Evolutionary conservation across 2,888 invertebrate species (phyloP).

Genomic region (Frankliniella fusca): DNA sequence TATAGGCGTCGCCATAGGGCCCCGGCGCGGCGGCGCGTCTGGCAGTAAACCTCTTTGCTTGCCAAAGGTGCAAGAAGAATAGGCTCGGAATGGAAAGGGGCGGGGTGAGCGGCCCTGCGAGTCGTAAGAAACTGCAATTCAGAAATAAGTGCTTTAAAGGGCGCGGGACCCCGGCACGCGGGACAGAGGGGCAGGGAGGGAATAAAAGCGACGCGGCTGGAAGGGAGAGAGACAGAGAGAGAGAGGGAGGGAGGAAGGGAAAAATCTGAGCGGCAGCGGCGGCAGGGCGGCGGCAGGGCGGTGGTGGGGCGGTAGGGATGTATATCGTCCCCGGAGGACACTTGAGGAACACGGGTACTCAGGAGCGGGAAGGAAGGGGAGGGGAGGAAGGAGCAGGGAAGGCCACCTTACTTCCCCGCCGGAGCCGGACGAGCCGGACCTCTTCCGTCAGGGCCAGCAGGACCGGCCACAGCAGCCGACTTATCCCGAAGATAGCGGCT

Average conservation of each 20-base stretch:
- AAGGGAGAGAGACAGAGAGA: too few relatives aligned
- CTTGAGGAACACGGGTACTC: constrained; percentile 24
- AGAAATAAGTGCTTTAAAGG: constrained; percentile 25
- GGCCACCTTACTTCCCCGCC: too few relatives aligned
- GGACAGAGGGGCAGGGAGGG: neutral
- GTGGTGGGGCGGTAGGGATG: neutral
- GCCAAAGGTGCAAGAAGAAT: neutral
- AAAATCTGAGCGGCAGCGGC: neutral
- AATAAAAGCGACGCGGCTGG: too few relatives aligned
- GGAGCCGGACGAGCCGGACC: too few relatives aligned
- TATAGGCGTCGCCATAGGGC: too few relatives aligned
- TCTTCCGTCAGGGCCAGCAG: too few relatives aligned
- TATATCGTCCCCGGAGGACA: constrained; percentile 22
- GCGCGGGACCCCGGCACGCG: neutral
- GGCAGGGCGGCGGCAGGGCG: neutral
- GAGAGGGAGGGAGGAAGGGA: neutral
- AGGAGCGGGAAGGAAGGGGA: neutral
- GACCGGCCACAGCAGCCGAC: too few relatives aligned
- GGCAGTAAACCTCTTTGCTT: constrained; percentile 5
- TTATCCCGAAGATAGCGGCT: too few relatives aligned
- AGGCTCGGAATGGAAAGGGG: neutral
- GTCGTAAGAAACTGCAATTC: constrained; percentile 26
- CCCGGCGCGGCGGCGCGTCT: too few relatives aligned
- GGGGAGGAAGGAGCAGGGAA: neutral
- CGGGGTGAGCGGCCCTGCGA: neutral